phyloP scores from a whole-genome alignment of 2,797 vertebrate species.

The Leuciscus waleckii region DNA sequence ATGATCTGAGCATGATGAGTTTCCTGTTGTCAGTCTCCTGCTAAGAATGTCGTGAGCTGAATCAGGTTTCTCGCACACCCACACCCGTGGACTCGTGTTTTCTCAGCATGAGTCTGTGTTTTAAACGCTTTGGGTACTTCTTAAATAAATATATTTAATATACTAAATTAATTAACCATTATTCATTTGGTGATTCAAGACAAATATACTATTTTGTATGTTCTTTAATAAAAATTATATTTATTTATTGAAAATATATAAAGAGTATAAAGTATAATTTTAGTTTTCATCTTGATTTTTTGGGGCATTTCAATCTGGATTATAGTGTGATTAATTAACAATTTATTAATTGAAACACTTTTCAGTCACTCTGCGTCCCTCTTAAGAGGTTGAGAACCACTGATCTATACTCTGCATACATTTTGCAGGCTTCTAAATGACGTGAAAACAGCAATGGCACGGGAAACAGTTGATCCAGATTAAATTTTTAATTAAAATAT shows the following conservation, averaged over 20 bases:
- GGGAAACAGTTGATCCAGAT: conserved; percentile 67
- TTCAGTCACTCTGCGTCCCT: neutral
- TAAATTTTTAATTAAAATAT: conserved; percentile 85
- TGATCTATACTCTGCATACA: neutral
- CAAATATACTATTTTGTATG: neutral
- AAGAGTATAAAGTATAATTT: neutral
- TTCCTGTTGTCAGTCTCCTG: conserved; percentile 8
- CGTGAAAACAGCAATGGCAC: conserved; percentile 10
- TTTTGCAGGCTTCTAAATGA: neutral
- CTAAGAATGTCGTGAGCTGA: neutral
- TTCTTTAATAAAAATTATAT: neutral
- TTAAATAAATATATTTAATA: neutral
- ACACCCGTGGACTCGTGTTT: neutral
- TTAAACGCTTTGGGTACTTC: neutral
- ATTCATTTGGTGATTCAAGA: neutral
- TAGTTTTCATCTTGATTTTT: neutral
- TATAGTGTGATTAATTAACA: neutral
- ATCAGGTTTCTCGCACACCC: neutral
- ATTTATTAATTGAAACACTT: neutral
- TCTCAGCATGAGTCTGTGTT: conserved; percentile 2
- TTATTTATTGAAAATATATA: neutral
- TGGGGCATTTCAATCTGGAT: neutral
- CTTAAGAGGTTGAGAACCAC: neutral
- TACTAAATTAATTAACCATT: neutral
- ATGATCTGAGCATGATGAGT: neutral